Evolutionary conservation across 2,113 vertebrate species (phyloP), one percentile per base, ranked within the genome.

Genomic region (Regulus satrapa): DNA sequence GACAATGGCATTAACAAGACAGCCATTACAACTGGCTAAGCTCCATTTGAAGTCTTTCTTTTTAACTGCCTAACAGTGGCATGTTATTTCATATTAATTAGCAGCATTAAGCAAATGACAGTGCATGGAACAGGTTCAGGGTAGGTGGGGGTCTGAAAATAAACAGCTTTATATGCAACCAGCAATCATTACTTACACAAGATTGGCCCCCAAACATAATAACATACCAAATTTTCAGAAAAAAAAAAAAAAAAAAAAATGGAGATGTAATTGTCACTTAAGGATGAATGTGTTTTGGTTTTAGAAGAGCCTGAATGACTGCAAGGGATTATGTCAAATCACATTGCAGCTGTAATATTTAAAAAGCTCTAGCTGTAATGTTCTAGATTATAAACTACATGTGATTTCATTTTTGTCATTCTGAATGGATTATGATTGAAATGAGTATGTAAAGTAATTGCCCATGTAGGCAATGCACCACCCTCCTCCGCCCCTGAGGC

Each of bases 391-490:
- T 74, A 96, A 96, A 96, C 86, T 95, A 86, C 88, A 31, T 95
- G 73, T 97, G 94, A 97, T 97, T 96, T 96, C 93, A 92, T 95
- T 96, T 97, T 92, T 94, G 90, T 94, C 94, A 88, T 92, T 92
- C 79, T 96, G 95, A 96, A 96, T 97, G 85, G 95, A 92, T 96
- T 95, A 94, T 97, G 95, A 97, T 97, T 96, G 93, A 96, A 97
- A 97, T 96, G 95, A 97, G 85, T 26, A 93, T 90, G 95, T 86
- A 45, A 95, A 90, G 93, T 97, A 97, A 97, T 96, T 96, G 90
- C 93, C 85, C 85, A 81, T 93, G 85, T 63, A 93, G 12, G 20
- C 88, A 81, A 54, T 41, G 90, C 21, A 18, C 95, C 95, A 96
- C 95, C 95, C 92, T 95, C 76, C 85, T 77, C 90, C 75, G 28